These are phyloP conservation scores for Bellardia bayeri DNA, from an alignment of 2,888 invertebrate species.

Conservation along the genomic window DNA sequence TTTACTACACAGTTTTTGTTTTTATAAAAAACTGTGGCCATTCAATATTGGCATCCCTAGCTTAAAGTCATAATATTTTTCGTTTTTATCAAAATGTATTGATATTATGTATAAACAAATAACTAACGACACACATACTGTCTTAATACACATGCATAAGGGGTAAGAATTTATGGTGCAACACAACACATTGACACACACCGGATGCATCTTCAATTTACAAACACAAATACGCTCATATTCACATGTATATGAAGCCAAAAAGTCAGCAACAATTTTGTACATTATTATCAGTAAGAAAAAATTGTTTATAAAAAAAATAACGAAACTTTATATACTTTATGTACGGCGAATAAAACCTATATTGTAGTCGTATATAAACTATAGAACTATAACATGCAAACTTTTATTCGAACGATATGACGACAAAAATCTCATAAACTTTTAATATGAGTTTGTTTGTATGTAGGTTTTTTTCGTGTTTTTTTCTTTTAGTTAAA, in stretches of 20 bases:
- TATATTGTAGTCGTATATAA: background rate
- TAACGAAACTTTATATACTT: conserved; percentile 62
- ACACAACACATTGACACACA: conserved; percentile 60
- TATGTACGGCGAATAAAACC: conserved; percentile 37
- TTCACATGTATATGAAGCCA: conserved; percentile 32
- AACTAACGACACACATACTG: conserved; percentile 11
- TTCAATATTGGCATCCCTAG: conserved; percentile 4
- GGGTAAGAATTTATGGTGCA: conserved; percentile 44
- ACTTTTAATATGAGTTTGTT: conserved; percentile 70
- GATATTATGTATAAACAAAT: conserved; percentile 16
- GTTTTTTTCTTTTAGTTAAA: conserved; percentile 1
- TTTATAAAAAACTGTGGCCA: background rate
- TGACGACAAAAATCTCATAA: conserved; percentile 72
- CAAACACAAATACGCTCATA: conserved; percentile 13
- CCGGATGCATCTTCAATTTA: conserved; percentile 50
- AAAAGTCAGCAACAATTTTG: conserved; percentile 64
- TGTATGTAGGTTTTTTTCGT: conserved; percentile 30
- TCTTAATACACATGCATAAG: conserved; percentile 23
- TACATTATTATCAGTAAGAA: conserved; percentile 60
- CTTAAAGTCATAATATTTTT: background rate
- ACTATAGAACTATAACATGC: conserved; percentile 13
- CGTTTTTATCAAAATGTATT: conserved; percentile 23
- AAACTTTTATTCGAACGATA: conserved; percentile 61
- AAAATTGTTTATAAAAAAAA: conserved; percentile 13
- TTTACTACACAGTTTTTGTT: background rate